These are phyloP conservation scores for Stenchaetothrips biformis DNA, from an alignment of 2,888 invertebrate species.

Conservation along the genomic window DNA sequence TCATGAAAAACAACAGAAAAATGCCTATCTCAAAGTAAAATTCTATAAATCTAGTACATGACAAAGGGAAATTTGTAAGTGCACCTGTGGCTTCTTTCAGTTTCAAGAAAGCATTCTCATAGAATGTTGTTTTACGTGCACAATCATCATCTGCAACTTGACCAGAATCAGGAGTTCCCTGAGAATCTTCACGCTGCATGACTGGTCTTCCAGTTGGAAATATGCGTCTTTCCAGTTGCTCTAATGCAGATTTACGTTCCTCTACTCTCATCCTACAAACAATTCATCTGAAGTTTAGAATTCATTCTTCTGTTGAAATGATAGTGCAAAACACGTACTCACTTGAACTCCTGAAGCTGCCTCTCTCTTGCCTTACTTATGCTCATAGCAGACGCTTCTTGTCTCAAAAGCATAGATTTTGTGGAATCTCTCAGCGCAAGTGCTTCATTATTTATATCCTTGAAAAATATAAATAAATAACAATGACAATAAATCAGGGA, in stretches of 20 bases:
- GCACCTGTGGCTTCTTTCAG: conserved; percentile 70
- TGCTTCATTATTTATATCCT: conserved; percentile 70
- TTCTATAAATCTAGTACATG: too few relatives aligned
- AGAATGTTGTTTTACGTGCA: conserved; percentile 35
- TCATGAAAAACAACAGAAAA: conserved; percentile 24
- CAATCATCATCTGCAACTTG: conserved; percentile 36
- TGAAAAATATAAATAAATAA: conserved; percentile 31
- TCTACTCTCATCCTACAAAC: conserved; percentile 60
- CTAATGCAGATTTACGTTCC: conserved; percentile 65
- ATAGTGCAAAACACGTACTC: not conserved
- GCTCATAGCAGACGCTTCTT: conserved; percentile 64
- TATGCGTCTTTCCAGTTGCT: conserved; percentile 70
- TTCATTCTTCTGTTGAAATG: not conserved
- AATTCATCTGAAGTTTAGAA: not conserved
- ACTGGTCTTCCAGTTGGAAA: conserved; percentile 50
- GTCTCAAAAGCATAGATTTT: conserved; percentile 60
- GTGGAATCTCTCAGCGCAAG: conserved; percentile 65
- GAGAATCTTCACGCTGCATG: conserved; percentile 36
- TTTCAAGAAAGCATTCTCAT: conserved; percentile 64
- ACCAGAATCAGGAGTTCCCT: conserved; percentile 32
- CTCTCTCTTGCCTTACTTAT: conserved; percentile 61
- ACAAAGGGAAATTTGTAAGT: too few relatives aligned
- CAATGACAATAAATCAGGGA: not conserved
- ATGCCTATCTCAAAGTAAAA: too few relatives aligned
- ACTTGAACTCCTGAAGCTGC: conserved; percentile 47